A percentile compares a stretch with the other conserved stretches of the same genome.
phyloP scores from a whole-genome alignment of 2,797 vertebrate genomes.

The Danionella dracula region DNA sequence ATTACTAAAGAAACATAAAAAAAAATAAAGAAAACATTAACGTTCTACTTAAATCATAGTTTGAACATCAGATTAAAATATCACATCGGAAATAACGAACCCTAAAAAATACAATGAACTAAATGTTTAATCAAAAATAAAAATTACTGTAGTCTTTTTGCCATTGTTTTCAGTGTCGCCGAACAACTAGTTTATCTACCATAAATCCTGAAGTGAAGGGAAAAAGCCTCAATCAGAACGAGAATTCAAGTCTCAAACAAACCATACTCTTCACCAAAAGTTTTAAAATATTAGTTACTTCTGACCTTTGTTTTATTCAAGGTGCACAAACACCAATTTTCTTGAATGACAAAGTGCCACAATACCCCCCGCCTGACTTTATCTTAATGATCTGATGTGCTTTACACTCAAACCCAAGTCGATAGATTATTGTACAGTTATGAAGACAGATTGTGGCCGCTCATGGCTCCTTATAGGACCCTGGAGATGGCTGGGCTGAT shows the following conservation, averaged over 20 bases:
- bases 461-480: constrained; percentile 48
- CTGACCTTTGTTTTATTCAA: background rate
- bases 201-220: too few species aligned
- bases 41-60: too few species aligned
- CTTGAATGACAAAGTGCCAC: constrained; percentile 38
- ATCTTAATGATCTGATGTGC: constrained; percentile 51
- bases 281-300: background rate
- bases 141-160: too few species aligned
- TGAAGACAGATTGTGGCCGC: constrained; percentile 52
- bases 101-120: too few species aligned
- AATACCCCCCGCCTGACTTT: constrained; percentile 40
- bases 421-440: constrained; percentile 53
- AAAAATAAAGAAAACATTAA: background rate
- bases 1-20: background rate
- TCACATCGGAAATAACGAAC: too few species aligned
- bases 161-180: too few species aligned
- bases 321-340: constrained; percentile 24
- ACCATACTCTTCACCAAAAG: too few species aligned
- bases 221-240: too few species aligned
- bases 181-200: too few species aligned
- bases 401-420: constrained; percentile 45
- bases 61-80: too few species aligned
- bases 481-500: constrained; percentile 46
- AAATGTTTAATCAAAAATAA: too few species aligned
- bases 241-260: too few species aligned